A percentile compares a stretch with the other conserved stretches of the same genome.
These are phyloP conservation scores for Vesta saturnalis DNA, from an alignment of 2,888 invertebrate genomes.

Conservation along the genomic window DNA sequence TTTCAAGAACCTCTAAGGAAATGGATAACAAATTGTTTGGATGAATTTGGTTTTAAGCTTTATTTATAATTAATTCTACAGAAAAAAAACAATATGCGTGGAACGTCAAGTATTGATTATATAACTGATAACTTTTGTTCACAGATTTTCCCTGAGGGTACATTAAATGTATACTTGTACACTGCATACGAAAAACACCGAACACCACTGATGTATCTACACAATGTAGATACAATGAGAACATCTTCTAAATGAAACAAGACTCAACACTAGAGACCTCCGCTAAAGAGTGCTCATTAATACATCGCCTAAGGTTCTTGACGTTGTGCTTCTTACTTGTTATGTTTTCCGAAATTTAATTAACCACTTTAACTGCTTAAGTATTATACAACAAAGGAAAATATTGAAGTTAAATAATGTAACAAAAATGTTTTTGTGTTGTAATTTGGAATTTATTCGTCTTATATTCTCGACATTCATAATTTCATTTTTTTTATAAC, in stretches of 20 bases:
- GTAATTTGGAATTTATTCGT: constrained; percentile 8
- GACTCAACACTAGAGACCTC: constrained; percentile 46
- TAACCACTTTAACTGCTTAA: constrained; percentile 49
- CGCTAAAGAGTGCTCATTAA: constrained; percentile 57
- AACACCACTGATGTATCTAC: constrained; percentile 54
- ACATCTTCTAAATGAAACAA: constrained; percentile 56
- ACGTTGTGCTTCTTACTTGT: constrained; percentile 29
- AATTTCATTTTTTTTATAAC: constrained; percentile 5
- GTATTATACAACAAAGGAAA: constrained; percentile 27
- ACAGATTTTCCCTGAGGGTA: constrained; percentile 55
- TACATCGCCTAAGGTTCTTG: constrained; percentile 52
- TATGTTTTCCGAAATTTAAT: constrained; percentile 50
- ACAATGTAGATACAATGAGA: constrained; percentile 58
- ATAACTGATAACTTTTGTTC: constrained; percentile 52
- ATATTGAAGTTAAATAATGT: constrained; percentile 30
- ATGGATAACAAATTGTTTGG: too few relatives aligned
- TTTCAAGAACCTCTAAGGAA: too few relatives aligned
- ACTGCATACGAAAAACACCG: constrained; percentile 53
- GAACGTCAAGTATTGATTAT: not conserved
- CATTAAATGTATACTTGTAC: constrained; percentile 57
- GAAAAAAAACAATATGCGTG: not conserved
- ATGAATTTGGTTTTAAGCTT: too few relatives aligned
- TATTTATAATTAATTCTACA: too few relatives aligned
- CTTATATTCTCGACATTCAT: not conserved
- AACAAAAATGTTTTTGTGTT: constrained; percentile 11